Base-by-base conservation (phyloP, 1,140 invertebrate species). In the Meteorus sp. region DNA sequence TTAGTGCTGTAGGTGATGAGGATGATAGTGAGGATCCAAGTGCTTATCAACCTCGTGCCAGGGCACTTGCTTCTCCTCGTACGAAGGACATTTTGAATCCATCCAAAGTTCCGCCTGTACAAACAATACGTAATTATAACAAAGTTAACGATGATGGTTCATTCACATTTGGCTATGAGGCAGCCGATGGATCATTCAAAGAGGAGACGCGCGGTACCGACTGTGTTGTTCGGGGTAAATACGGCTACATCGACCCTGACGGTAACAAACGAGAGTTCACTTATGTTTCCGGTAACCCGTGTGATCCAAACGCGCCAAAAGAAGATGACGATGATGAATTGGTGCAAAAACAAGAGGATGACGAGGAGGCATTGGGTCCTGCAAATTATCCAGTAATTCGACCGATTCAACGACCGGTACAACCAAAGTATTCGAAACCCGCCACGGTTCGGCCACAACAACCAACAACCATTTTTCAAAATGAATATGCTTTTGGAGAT, bases 201-300 rank as follows among this genome's bases (percentile, higher is more conserved):
- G 91, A 93, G 72, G 91, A 95, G 75, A 92, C 90, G 1, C 76
- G 91, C 57, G 91, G 91, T 15, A 90, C 88, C 0, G 91, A 94
- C 73, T 94, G 92, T 69, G 89, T 93, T 0, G 92, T 94, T 0
- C 82, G 90, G 52, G 92, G 92, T 3, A 93, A 93, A 73, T 94
- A 94, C 72, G 91, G 91, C 7, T 95, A 94, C 77, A 82, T 94
- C 13, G 92, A 94, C 72, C 91, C 92, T 1, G 89, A 93, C 65
- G 92, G 93, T 53, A 91, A 93, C 72, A 91, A 92, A 67, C 76
- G 92, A 56, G 90, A 94, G 70, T 93, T 94, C 73, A 91, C 89
- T 1, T 95, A 95, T 72, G 90, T 92, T 1, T 92, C 90, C n/a
- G 92, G 92, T n/a, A 93, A 93, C 69, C 90, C 90, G 2, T 93